Conservation (phyloP, 2,113 vertebrate genomes). For the Pelusios castaneus region DNA sequence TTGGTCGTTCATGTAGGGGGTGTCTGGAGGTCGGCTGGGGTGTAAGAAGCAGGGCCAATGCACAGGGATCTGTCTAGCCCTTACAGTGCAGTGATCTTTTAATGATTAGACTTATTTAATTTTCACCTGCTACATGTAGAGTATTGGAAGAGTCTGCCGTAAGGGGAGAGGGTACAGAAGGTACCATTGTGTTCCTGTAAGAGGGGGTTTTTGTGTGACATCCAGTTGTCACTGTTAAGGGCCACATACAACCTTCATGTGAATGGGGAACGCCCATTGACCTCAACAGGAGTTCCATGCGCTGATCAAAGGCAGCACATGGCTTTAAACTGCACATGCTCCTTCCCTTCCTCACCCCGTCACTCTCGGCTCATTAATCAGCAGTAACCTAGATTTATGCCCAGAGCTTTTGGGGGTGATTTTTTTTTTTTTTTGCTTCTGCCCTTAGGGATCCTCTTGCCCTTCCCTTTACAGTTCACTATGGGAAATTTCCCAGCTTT, state of each 20-base stretch:
- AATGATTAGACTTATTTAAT: background rate
- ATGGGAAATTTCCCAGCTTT: background rate
- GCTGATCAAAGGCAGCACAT: background rate
- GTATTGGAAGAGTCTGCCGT: background rate
- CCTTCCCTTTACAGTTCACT: background rate
- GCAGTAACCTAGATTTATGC: background rate
- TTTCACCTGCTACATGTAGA: background rate
- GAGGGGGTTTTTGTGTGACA: background rate
- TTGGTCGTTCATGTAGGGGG: background rate
- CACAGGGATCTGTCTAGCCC: background rate
- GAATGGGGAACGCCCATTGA: background rate
- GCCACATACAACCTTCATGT: background rate
- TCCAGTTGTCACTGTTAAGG: background rate
- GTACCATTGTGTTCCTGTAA: rapidly evolving
- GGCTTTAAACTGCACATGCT: background rate
- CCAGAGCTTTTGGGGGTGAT: background rate
- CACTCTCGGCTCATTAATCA: background rate
- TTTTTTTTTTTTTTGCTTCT: background rate
- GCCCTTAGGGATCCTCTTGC: background rate
- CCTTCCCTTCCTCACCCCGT: background rate
- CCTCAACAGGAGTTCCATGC: background rate
- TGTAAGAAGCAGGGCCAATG: background rate
- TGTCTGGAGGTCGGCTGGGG: background rate
- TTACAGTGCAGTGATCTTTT: background rate
- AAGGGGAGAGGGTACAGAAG: background rate